phyloP scores from a whole-genome alignment of 2,797 vertebrate genomes.

The Myotis myotis region DNA sequence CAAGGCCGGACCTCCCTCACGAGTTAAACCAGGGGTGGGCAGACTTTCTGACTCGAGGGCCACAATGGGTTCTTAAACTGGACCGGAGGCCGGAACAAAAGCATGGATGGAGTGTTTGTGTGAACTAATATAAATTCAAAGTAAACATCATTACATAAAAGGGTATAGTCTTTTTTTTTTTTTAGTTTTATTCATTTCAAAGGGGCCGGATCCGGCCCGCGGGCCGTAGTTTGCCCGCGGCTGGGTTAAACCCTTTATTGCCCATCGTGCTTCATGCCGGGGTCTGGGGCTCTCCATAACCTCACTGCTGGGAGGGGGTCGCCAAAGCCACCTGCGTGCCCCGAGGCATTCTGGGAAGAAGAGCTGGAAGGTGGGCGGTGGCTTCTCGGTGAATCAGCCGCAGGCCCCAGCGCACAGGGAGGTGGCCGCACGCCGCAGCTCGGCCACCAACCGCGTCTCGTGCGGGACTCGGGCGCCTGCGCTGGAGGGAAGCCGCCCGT shows the following conservation, averaged over 20 bases:
- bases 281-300: accelerated
- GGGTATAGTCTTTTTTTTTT: no score
- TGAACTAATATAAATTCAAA: no score
- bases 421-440: not conserved
- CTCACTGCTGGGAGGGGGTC: accelerated
- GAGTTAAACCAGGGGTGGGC: not conserved
- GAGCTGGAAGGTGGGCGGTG: not conserved
- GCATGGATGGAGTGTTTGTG: no score
- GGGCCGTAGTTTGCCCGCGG: no score
- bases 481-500: not conserved
- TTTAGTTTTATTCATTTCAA: no score
- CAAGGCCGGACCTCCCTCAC: not conserved
- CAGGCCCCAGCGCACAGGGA: not conserved
- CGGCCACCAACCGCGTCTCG: not conserved
- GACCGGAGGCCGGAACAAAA: no score
- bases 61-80: no score
- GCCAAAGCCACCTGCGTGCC: accelerated
- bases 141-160: no score
- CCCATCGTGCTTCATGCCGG: accelerated
- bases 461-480: not conserved
- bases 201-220: no score
- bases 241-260: not conserved
- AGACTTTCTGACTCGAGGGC: no score
- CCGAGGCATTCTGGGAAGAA: accelerated
- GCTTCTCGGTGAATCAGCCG: not conserved